Conservation (phyloP, 1,140 invertebrate genomes). For the Lethocerus indicus region DNA sequence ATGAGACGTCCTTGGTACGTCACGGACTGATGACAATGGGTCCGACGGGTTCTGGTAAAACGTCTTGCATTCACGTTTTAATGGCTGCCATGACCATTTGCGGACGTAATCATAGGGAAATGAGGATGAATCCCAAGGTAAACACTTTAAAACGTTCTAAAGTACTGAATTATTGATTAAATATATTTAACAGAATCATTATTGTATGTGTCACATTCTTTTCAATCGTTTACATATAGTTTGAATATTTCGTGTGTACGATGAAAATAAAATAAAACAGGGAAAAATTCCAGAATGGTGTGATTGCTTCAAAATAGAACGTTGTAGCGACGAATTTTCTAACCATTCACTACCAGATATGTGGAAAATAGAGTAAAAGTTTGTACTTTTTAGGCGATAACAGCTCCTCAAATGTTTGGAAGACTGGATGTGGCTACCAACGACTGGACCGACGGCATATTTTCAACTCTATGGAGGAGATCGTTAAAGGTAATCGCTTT, state of each 20-base stretch:
- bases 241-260: too few relatives aligned
- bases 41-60: conserved; percentile 73
- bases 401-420: conserved; percentile 90
- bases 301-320: too few relatives aligned
- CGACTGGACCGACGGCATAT: conserved; percentile 92
- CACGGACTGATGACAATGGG: conserved; percentile 70
- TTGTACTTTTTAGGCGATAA: conserved; percentile 49
- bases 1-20: conserved; percentile 75
- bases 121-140: conserved; percentile 87
- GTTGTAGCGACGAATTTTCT: too few relatives aligned
- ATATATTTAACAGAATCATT: too few relatives aligned
- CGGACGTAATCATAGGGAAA: conserved; percentile 65
- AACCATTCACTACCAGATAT: too few relatives aligned
- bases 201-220: too few relatives aligned
- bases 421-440: conserved; percentile 76
- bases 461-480: conserved; percentile 79
- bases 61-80: conserved; percentile 65
- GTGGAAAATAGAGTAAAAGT: too few relatives aligned
- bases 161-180: too few relatives aligned
- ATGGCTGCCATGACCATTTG: conserved; percentile 67
- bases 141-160: too few relatives aligned
- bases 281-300: too few relatives aligned
- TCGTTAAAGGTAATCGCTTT: conserved; percentile 34
- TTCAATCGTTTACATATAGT: too few relatives aligned
- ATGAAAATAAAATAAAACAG: too few relatives aligned